These are phyloP conservation scores for Hoplodrina blanda DNA, from an alignment of 2,888 invertebrate genomes.

Conservation along the genomic window DNA sequence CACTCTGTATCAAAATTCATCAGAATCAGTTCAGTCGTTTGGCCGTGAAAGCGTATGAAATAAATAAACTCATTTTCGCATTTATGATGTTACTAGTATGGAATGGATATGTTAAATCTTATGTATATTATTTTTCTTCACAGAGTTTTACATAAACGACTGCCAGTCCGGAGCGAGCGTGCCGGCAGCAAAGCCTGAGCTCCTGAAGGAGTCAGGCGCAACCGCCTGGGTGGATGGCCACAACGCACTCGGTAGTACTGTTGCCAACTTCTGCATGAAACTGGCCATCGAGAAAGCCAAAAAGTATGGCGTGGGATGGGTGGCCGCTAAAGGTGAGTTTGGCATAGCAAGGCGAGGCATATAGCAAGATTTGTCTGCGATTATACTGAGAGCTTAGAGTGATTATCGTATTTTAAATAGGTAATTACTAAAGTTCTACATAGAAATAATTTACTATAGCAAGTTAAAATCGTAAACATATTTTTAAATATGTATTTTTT, in stretches of 20 bases:
- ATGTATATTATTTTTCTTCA: slow-evolving; percentile 10
- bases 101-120: too few species aligned
- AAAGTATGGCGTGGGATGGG: slow-evolving; percentile 95
- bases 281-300: slow-evolving; percentile 96
- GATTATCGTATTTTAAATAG: too few species aligned
- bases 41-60: too few species aligned
- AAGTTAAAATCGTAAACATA: too few species aligned
- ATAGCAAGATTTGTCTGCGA: background rate
- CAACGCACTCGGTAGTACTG: slow-evolving; percentile 94
- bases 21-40: too few species aligned
- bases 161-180: slow-evolving; percentile 91
- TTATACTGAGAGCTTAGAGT: too few species aligned
- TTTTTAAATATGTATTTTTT: too few species aligned
- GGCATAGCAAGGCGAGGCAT: background rate
- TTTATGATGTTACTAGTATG: too few species aligned
- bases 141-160: slow-evolving; percentile 95
- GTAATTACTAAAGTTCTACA: too few species aligned
- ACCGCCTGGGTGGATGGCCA: slow-evolving; percentile 95
- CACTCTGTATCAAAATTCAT: too few species aligned
- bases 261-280: slow-evolving; percentile 94
- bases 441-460: too few species aligned
- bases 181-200: slow-evolving; percentile 90
- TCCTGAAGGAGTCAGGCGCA: slow-evolving; percentile 93
- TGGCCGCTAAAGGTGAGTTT: slow-evolving; percentile 92
- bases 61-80: too few species aligned